Evolutionary conservation across 2,888 invertebrate species (phyloP).

Genomic region (Drosophila antonietae): DNA sequence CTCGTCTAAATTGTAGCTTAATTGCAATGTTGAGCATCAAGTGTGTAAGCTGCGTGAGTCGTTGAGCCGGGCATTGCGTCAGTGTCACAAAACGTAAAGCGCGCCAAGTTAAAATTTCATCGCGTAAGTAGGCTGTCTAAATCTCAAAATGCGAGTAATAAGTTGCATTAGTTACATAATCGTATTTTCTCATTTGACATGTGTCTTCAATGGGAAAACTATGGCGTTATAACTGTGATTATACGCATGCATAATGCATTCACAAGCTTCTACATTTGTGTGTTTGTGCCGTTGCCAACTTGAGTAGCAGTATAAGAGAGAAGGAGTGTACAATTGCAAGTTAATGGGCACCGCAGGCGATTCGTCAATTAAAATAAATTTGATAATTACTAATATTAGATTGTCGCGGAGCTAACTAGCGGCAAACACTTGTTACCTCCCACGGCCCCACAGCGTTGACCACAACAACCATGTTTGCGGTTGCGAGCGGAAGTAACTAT

Average conservation of each 20-base stretch:
- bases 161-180: slow-evolving; percentile 14
- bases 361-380: slow-evolving; percentile 73
- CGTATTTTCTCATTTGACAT: slow-evolving; percentile 14
- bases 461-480: slow-evolving; percentile 30
- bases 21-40: slow-evolving; percentile 44
- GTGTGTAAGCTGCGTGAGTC: slow-evolving; percentile 30
- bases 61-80: slow-evolving; percentile 32
- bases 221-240: slow-evolving; percentile 52
- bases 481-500: slow-evolving; percentile 76
- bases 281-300: slow-evolving; percentile 45
- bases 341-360: slow-evolving; percentile 35
- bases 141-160: background rate
- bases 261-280: slow-evolving; percentile 1
- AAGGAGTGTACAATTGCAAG: slow-evolving; percentile 22
- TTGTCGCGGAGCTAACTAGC: slow-evolving; percentile 38
- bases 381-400: slow-evolving; percentile 70
- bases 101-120: slow-evolving; percentile 33
- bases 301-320: slow-evolving; percentile 11
- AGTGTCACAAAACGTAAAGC: slow-evolving; percentile 27
- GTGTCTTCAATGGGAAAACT: slow-evolving; percentile 45
- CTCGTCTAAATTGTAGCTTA: slow-evolving; percentile 39
- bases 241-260: slow-evolving; percentile 23
- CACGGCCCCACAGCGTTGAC: slow-evolving; percentile 33
- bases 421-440: slow-evolving; percentile 54
- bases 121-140: slow-evolving; percentile 46